Evolutionary conservation across 92 coral and sea anemone species (phyloP), one percentile per base, ranked within the genome.

Genomic region (Epizoanthus ramosus): DNA sequence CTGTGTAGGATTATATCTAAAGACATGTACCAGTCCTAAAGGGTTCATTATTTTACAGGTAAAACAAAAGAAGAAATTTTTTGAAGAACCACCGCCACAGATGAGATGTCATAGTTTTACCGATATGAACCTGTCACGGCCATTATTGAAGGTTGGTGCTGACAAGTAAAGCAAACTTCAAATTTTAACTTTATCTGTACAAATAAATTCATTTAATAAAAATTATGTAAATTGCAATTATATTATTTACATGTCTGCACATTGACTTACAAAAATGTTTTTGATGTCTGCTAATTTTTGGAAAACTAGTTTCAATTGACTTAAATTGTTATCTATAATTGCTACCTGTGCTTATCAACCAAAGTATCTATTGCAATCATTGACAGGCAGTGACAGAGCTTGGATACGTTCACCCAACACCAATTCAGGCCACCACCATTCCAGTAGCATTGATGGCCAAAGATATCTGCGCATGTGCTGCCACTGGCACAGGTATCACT

Each of bases 391-490:
- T 94, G 54, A 96, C 91, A 85, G 99, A 94, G 52, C 76, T 96
- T 22, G 98, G 98, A 28, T 96, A 86, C 73, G 91, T 83, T 22
- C 95, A 90, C 65, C 99, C 99, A n/a, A 96, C 99, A 9, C 98
- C 98, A 17, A 96, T 96, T 22, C 99, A 96, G 79, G 94, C 99
- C 22, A 86, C 98, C 8, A 89, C 99, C 2, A 88, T 96, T 67
- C 99, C 99, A 57, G 88, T 94, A n/a, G 99, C 99, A n/a, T 91
- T 96, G 85, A 88, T 96, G 99, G 99, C 97, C 52, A 96, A 96
- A 85, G 99, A 96, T 71, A 82, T 96, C 69, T 96, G 99, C 75
- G 99, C 98, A 0, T 96, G 99, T 86, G 99, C 99, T 43, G 99
- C 99, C 22, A 96, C 99, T 10, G 99, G 99, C 68, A 96, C 99